These are phyloP conservation scores for Drosophila melanogaster DNA, from an alignment of 1,140 invertebrate species.

Conservation along the genomic window DNA sequence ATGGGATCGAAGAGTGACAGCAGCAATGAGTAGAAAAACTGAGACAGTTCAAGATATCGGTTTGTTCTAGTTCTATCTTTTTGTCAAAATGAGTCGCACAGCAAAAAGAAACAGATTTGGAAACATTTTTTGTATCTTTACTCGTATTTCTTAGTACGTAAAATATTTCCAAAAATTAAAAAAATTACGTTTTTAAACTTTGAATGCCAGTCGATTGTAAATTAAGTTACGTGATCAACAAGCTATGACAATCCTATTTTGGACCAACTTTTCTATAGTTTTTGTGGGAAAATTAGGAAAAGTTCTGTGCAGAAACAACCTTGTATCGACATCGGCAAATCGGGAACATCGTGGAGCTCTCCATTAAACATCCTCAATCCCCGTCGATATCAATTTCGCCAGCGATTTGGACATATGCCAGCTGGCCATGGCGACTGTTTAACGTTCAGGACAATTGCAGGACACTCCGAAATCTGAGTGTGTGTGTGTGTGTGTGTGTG, in stretches of 20 bases:
- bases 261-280: too few relatives aligned
- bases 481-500: neutral
- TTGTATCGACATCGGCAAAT: neutral
- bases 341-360: neutral
- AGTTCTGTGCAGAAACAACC: neutral
- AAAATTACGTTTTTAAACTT: too few relatives aligned
- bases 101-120: too few relatives aligned
- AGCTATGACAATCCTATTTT: too few relatives aligned
- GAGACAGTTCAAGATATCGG: too few relatives aligned
- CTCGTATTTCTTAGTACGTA: too few relatives aligned
- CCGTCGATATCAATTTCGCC: conserved; percentile 37
- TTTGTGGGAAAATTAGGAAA: too few relatives aligned
- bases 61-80: too few relatives aligned
- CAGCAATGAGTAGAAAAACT: neutral
- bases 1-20: conserved; percentile 3
- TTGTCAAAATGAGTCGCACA: neutral
- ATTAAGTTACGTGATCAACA: too few relatives aligned
- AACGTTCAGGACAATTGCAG: conserved; percentile 40
- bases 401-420: conserved; percentile 50
- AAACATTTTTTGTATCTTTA: too few relatives aligned
- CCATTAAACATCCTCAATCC: neutral
- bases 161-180: too few relatives aligned
- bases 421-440: conserved; percentile 36
- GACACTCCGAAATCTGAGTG: neutral
- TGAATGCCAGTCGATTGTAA: too few relatives aligned